These are phyloP conservation scores for Cinara cedri DNA, from an alignment of 2,888 invertebrate species.

Conservation along the genomic window DNA sequence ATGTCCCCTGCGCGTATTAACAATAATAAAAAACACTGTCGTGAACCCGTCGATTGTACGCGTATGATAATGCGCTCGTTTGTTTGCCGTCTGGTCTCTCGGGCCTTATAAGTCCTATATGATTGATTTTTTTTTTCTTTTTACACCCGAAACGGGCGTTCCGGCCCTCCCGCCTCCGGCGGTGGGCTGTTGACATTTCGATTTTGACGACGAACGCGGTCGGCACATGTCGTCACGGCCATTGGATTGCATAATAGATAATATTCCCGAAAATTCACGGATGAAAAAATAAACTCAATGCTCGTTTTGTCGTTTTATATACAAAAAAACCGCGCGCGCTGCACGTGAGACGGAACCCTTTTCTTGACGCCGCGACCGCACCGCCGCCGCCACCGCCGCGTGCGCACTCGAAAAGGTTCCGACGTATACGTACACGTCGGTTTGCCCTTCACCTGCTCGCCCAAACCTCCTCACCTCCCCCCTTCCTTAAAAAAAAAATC, in stretches of 20 bases:
- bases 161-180: not conserved
- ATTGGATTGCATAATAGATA: constrained; percentile 47
- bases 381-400: too few species aligned
- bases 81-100: too few species aligned
- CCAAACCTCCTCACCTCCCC: constrained; percentile 12
- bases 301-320: constrained; percentile 25
- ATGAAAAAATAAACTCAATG: constrained; percentile 55
- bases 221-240: constrained; percentile 56
- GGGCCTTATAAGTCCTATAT: too few species aligned
- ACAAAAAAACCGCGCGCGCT: constrained; percentile 27
- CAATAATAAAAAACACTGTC: too few species aligned
- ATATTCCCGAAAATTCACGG: constrained; percentile 41
- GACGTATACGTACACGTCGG: not conserved
- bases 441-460: not conserved
- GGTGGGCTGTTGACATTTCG: constrained; percentile 50
- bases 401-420: constrained; percentile 40
- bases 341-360: constrained; percentile 53
- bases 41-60: too few species aligned
- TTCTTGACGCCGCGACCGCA: constrained; percentile 53
- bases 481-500: too few species aligned
- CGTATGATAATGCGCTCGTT: too few species aligned
- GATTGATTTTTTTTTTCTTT: not conserved
- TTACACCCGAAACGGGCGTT: constrained; percentile 23
- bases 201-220: constrained; percentile 34
- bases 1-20: too few species aligned